phyloP scores from a whole-genome alignment of 2,113 vertebrate genomes.

The Donacobius atricapilla region DNA sequence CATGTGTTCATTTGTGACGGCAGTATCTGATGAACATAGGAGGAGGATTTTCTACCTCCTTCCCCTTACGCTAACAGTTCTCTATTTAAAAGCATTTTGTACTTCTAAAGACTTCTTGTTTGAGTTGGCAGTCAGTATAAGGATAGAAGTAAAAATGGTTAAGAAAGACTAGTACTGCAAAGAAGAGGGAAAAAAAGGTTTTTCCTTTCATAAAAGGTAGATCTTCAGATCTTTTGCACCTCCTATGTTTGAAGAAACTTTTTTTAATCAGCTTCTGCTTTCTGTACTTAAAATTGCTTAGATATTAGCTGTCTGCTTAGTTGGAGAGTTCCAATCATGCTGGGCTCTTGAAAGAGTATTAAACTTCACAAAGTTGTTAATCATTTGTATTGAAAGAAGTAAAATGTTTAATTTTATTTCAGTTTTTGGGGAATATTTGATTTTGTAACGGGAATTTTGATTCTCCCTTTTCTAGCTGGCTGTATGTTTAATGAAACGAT shows the following conservation, averaged over 20 bases:
- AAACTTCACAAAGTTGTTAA: neutral
- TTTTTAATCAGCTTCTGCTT: neutral
- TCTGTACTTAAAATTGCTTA: neutral
- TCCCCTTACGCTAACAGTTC: neutral
- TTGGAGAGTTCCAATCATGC: neutral
- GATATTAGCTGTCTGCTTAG: neutral
- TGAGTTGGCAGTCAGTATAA: neutral
- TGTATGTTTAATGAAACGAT: neutral
- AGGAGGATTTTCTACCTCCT: neutral
- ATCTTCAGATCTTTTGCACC: neutral
- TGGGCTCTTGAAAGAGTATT: neutral
- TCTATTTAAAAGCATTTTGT: neutral
- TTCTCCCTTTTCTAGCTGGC: accelerated
- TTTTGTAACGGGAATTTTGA: neutral
- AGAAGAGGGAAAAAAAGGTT: neutral
- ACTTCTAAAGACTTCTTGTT: neutral
- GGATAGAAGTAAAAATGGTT: neutral
- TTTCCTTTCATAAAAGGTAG: neutral
- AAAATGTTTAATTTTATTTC: neutral
- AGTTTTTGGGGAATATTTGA: neutral
- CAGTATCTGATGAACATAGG: neutral
- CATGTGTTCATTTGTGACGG: neutral
- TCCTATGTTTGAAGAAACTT: neutral
- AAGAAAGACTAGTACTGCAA: neutral
- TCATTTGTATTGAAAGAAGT: neutral